Evolutionary conservation across 2,888 invertebrate genomes (phyloP).

Genomic region (Salticus scenicus): DNA sequence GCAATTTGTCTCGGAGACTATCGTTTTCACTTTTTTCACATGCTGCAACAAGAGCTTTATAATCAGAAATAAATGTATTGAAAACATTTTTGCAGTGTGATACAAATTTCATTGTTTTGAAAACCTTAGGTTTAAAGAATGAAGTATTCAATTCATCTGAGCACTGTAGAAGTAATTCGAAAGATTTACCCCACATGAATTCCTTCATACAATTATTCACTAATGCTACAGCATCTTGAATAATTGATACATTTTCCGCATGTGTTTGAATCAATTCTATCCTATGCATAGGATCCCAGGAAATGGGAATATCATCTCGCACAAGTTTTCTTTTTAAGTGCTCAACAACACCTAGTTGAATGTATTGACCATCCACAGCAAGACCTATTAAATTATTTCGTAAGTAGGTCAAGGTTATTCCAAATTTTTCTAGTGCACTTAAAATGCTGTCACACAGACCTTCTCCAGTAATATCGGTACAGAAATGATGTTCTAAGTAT

Average conservation of each 20-base stretch:
- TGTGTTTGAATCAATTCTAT: not conserved
- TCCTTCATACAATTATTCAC: conserved; percentile 14
- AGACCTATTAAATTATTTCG: conserved; percentile 1
- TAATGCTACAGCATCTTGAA: not conserved
- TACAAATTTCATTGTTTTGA: too few species aligned
- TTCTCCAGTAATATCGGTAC: not conserved
- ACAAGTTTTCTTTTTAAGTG: not conserved
- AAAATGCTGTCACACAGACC: not conserved
- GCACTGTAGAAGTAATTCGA: not conserved
- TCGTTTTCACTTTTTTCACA: too few species aligned
- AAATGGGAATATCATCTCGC: conserved; percentile 1
- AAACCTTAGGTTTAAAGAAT: too few species aligned
- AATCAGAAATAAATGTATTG: too few species aligned
- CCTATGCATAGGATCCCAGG: conserved; percentile 20
- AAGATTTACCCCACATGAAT: not conserved
- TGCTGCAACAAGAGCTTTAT: too few species aligned
- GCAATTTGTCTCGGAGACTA: too few species aligned
- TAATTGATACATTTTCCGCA: not conserved
- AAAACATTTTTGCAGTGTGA: too few species aligned
- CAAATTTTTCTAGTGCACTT: not conserved
- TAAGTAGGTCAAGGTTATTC: not conserved
- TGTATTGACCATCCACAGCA: conserved; percentile 19
- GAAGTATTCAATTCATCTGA: too few species aligned
- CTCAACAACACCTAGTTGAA: not conserved
- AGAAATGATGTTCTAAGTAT: conserved; percentile 17